These are phyloP conservation scores for Drusus annulatus DNA, from an alignment of 1,140 invertebrate species.

Conservation along the genomic window DNA sequence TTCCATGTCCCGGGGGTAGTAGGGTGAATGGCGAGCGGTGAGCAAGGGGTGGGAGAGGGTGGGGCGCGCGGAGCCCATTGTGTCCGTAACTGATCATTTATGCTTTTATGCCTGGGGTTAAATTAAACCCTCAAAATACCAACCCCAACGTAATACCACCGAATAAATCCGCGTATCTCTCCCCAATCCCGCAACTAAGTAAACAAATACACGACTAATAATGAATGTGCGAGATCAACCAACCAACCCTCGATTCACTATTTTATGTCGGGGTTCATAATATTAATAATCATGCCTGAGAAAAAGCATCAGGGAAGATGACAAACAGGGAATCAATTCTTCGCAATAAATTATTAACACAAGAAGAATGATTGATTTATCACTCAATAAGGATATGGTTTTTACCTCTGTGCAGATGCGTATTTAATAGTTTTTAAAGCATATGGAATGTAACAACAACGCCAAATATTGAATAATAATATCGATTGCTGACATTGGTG, in stretches of 20 bases:
- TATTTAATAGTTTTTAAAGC: too few species aligned
- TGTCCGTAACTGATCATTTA: slow-evolving; percentile 59
- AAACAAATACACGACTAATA: slow-evolving; percentile 59
- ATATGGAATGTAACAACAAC: too few species aligned
- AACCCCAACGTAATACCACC: slow-evolving; percentile 55
- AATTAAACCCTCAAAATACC: slow-evolving; percentile 59
- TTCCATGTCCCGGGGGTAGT: slow-evolving; percentile 1
- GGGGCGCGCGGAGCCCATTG: slow-evolving; percentile 55
- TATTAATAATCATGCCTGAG: background rate
- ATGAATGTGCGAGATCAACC: slow-evolving; percentile 49
- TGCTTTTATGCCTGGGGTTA: slow-evolving; percentile 59
- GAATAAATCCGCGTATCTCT: slow-evolving; percentile 54
- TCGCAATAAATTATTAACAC: too few species aligned
- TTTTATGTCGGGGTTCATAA: slow-evolving; percentile 35
- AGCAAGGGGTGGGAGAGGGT: background rate
- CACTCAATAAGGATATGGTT: too few species aligned
- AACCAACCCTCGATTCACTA: slow-evolving; percentile 42
- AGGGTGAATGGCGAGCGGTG: too few species aligned
- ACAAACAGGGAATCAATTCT: too few species aligned
- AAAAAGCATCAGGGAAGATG: too few species aligned
- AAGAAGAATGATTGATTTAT: too few species aligned
- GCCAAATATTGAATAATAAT: too few species aligned
- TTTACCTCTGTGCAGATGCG: too few species aligned
- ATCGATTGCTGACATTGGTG: too few species aligned
- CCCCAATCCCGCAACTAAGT: slow-evolving; percentile 51